A percentile compares a stretch with the other conserved stretches of the same genome.
Conservation (phyloP, 2,888 invertebrate species). For the Drosophila subsilvestris region DNA sequence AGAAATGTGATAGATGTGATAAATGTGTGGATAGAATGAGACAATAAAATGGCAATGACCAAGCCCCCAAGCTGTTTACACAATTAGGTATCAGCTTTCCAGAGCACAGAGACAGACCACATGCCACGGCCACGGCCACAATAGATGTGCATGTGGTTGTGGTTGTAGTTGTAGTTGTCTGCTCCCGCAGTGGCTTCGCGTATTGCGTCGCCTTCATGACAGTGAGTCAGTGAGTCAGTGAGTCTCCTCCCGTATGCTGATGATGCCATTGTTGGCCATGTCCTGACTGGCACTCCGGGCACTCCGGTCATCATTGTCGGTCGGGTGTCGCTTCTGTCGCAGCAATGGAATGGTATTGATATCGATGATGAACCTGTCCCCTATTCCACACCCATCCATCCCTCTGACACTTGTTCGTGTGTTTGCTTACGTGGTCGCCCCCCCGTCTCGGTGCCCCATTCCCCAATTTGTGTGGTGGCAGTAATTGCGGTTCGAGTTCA, state of each 20-base stretch:
- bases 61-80: constrained; percentile 60
- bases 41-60: constrained; percentile 14
- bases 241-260: constrained; percentile 11
- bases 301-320: constrained; percentile 18
- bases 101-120: constrained; percentile 26
- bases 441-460: constrained; percentile 1
- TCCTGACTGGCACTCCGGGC: not conserved
- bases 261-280: constrained; percentile 14
- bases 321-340: constrained; percentile 11
- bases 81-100: constrained; percentile 75
- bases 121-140: constrained; percentile 6
- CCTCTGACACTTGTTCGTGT: constrained; percentile 52
- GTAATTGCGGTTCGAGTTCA: constrained; percentile 48
- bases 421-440: constrained; percentile 51
- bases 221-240: constrained; percentile 13
- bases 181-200: constrained; percentile 15
- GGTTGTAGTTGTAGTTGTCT: too few relatives aligned
- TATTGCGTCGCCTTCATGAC: constrained; percentile 28
- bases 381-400: not conserved
- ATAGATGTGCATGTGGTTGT: constrained; percentile 24
- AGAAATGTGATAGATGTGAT: too few relatives aligned
- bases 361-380: constrained; percentile 1
- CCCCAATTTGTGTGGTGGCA: constrained; percentile 25
- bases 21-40: constrained; percentile 18
- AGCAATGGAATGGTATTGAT: constrained; percentile 18